Conservation (phyloP, 2,113 vertebrate genomes). For the Melanotaenia duboulayi region DNA sequence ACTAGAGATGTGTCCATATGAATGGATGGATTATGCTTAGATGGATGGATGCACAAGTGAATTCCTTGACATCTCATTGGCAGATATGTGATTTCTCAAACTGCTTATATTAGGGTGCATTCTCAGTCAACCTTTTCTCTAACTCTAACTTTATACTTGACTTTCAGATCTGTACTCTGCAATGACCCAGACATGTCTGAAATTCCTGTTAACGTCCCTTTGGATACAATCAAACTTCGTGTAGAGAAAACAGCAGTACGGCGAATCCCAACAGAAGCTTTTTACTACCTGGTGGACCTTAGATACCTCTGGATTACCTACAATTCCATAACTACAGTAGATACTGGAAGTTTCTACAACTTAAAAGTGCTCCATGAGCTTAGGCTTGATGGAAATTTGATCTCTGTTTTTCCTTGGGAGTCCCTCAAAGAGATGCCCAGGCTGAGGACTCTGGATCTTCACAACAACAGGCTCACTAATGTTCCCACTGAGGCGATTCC, state of each 20-base stretch:
- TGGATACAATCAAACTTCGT: slow-evolving; percentile 92
- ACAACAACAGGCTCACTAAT: slow-evolving; percentile 90
- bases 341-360: slow-evolving; percentile 93
- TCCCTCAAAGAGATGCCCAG: slow-evolving; percentile 90
- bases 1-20: slow-evolving; percentile 5
- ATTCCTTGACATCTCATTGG: background rate
- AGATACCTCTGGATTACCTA: slow-evolving; percentile 95
- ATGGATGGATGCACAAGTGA: background rate
- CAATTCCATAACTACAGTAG: slow-evolving; percentile 88
- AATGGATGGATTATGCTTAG: background rate
- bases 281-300: slow-evolving; percentile 94
- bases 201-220: slow-evolving; percentile 90
- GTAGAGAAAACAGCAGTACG: slow-evolving; percentile 92
- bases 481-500: slow-evolving; percentile 84
- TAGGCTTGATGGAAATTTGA: slow-evolving; percentile 91
- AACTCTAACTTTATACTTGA: background rate
- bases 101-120: background rate
- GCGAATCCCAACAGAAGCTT: slow-evolving; percentile 89
- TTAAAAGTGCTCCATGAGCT: slow-evolving; percentile 93
- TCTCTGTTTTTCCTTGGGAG: slow-evolving; percentile 92
- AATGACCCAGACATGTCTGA: slow-evolving; percentile 95
- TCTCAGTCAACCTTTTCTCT: background rate
- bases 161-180: slow-evolving; percentile 90
- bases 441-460: slow-evolving; percentile 90
- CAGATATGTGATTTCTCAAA: background rate